Conservation (phyloP, 2,797 vertebrate species). For the Lacerta bilineata region DNA sequence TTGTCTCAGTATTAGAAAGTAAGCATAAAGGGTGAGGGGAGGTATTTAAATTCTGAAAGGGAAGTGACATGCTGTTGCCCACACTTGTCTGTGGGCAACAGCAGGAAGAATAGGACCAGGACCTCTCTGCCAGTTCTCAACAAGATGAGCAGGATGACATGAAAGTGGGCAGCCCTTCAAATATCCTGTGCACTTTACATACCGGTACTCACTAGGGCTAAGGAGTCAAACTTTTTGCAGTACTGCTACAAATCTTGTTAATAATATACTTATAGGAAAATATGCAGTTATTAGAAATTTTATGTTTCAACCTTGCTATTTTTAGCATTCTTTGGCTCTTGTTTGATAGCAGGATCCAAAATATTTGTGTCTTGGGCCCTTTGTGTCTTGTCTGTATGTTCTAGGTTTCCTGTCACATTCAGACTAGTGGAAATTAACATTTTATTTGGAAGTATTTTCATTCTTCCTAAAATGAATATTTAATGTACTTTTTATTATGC, state of each 20-base stretch:
- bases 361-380: not conserved
- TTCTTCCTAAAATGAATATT: constrained; percentile 10
- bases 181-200: not conserved
- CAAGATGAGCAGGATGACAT: not conserved
- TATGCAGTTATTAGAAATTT: not conserved
- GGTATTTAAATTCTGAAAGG: not conserved
- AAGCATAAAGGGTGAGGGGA: too few species aligned
- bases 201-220: not conserved
- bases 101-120: not conserved
- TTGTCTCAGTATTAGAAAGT: not conserved
- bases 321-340: too few species aligned
- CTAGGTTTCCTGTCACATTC: not conserved
- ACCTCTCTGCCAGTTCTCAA: not conserved
- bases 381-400: not conserved
- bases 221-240: not conserved
- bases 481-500: constrained; percentile 2
- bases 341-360: not conserved
- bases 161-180: not conserved
- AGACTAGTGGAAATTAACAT: not conserved
- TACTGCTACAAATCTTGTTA: not conserved
- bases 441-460: not conserved
- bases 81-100: not conserved
- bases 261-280: not conserved
- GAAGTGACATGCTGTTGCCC: not conserved
- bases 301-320: not conserved